These are phyloP conservation scores for Phalloptychus januarius DNA, from an alignment of 2,797 vertebrate species.

Conservation along the genomic window DNA sequence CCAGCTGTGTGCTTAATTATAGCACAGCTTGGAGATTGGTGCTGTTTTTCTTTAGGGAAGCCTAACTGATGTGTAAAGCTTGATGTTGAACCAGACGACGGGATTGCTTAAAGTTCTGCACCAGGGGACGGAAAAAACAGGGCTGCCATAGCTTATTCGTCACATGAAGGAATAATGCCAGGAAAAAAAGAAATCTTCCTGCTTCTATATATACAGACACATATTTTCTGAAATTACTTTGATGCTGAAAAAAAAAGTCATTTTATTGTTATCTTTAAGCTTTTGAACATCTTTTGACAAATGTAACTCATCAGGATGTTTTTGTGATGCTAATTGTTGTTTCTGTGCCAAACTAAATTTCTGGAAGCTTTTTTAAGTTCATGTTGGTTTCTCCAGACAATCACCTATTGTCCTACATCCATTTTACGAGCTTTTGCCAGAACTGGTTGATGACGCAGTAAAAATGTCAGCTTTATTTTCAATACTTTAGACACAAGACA, in stretches of 20 bases:
- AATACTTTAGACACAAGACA: neutral
- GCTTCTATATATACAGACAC: neutral
- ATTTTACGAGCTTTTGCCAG: neutral
- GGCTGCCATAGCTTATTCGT: constrained; percentile 55
- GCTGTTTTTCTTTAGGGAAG: constrained; percentile 80
- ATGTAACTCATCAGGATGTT: neutral
- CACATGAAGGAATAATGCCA: constrained; percentile 42
- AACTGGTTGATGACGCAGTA: neutral
- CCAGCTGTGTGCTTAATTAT: constrained; percentile 83
- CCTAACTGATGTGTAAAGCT: constrained; percentile 76
- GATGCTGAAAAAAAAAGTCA: neutral
- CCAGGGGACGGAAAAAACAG: constrained; percentile 50
- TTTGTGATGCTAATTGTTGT: neutral
- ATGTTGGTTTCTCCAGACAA: neutral
- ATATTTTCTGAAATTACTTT: neutral
- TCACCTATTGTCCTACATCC: neutral
- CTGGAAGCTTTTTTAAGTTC: neutral
- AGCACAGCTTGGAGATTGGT: constrained; percentile 67
- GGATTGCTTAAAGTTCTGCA: constrained; percentile 59
- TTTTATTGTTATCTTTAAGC: neutral
- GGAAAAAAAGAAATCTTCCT: constrained; percentile 2
- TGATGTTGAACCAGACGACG: constrained; percentile 75
- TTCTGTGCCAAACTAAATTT: neutral
- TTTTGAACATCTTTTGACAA: neutral
- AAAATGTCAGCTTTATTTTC: neutral